Conservation (phyloP, 2,888 invertebrate species). For the Synanthedon myopaeformis region DNA sequence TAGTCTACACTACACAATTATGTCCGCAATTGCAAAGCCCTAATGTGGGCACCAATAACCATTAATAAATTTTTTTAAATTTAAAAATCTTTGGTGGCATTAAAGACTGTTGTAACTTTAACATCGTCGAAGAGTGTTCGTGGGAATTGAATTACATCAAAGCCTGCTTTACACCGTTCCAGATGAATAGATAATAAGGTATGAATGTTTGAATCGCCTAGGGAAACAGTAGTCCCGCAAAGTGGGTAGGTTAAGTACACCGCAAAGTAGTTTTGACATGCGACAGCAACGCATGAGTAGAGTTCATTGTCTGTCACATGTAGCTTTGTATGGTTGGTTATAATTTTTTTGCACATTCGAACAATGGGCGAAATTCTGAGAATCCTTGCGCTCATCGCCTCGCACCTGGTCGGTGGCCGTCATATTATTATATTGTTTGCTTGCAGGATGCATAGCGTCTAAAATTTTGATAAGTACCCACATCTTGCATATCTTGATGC, state of each 20-base stretch:
- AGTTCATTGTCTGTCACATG: neutral
- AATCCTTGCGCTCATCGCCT: constrained; percentile 41
- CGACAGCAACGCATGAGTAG: neutral
- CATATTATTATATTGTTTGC: constrained; percentile 13
- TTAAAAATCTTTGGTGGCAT: no score
- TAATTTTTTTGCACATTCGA: constrained; percentile 38
- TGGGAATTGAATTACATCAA: no score
- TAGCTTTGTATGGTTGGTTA: constrained; percentile 15
- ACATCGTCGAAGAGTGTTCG: no score
- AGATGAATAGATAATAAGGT: no score
- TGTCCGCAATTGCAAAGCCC: no score
- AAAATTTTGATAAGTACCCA: neutral
- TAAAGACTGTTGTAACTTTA: no score
- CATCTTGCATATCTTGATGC: no score
- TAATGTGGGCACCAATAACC: no score
- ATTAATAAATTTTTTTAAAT: no score
- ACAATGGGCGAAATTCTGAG: constrained; percentile 42
- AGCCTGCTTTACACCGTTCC: no score
- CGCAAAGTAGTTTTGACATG: neutral
- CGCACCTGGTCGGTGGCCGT: constrained; percentile 73
- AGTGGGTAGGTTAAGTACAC: neutral
- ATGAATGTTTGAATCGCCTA: neutral
- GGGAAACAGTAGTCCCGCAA: neutral
- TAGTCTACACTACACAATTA: no score
- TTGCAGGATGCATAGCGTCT: constrained; percentile 14